Base-by-base conservation (phyloP, 2,797 vertebrate genomes). In the Naso thynnoides region DNA sequence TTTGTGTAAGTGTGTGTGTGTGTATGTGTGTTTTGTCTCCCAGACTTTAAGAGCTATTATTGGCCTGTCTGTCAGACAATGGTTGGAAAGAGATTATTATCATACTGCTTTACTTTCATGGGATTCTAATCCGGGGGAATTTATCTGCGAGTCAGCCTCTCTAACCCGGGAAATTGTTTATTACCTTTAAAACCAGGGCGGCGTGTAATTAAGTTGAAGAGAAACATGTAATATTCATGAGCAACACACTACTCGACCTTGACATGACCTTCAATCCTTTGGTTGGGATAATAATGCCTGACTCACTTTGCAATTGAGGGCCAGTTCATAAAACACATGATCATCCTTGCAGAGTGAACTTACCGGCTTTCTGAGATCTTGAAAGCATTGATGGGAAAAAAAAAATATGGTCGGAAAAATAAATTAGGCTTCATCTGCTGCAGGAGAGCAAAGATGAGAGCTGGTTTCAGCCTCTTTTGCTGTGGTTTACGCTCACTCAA, bases 171-270 rank as follows among this genome's bases (percentile, higher is more conserved):
- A 78, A 76, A 45, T 41, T 0, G 62, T 72, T 73, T 65, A 70
- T 85, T 68, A 80, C 66, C 64, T 71, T 33, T n/a, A 58, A 84
- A 82, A 84, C 49, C 58, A 81, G 55, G 63, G 21, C 14, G 19
- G 18, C 31, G 38, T 76, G 80, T 73, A 70, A 83, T 83, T 64
- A 84, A 74, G 57, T 41, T 52, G 21, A 15, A 55, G 54, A 50
- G 48, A 75, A 48, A 75, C 65, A 55, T 83, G 48, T 11, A 70
- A 73, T 85, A 90, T 82, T 87, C 81, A 90, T 82, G 73, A 84
- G 62, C 7, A 21, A 76, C 61, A 65, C 54, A 58, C 58, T 3
- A 27, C 39, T 19, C 50, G 69, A 85, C 88, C 87, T 83, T 85
- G 83, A 73, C 81, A 53, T 72, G 77, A 87, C 86, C 84, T 88